Evolutionary conservation across 2,797 vertebrate genomes (phyloP).

Genomic region (Myotis daubentonii): DNA sequence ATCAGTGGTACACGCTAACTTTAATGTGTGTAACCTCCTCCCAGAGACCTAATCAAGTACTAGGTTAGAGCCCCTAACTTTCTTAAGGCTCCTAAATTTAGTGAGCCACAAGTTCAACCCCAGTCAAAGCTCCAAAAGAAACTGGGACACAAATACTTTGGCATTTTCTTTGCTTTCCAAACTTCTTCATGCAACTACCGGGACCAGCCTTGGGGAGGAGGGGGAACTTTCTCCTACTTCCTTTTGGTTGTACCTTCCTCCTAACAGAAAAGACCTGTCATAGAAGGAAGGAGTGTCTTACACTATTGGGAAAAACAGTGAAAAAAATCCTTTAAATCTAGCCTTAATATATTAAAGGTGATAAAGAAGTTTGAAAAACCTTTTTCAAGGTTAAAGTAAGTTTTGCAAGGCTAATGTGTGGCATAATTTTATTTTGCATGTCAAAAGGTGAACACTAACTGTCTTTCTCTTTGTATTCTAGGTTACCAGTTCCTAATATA

Average conservation of each 20-base stretch:
- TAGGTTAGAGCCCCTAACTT: background rate
- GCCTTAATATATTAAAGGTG: background rate
- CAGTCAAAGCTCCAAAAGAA: background rate
- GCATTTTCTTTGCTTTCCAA: background rate
- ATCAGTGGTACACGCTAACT: background rate
- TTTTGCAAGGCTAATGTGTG: background rate
- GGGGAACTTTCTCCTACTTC: background rate
- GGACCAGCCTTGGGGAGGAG: background rate
- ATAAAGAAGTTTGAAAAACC: background rate
- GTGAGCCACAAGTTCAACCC: background rate
- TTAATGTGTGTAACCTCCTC: background rate
- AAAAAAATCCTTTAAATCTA: background rate
- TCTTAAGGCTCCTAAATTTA: background rate
- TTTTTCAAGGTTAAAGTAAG: background rate
- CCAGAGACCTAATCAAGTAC: background rate
- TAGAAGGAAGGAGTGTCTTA: background rate
- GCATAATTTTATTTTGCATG: slow-evolving; percentile 5
- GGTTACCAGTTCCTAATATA: background rate
- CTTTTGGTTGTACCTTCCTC: background rate
- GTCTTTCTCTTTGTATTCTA: background rate
- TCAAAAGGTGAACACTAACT: slow-evolving; percentile 37
- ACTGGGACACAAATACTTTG: background rate
- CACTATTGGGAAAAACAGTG: background rate
- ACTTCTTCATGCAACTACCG: background rate
- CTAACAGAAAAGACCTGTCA: background rate